Evolutionary conservation across 1,140 invertebrate genomes (phyloP).

Genomic region (Apis mellifera): DNA sequence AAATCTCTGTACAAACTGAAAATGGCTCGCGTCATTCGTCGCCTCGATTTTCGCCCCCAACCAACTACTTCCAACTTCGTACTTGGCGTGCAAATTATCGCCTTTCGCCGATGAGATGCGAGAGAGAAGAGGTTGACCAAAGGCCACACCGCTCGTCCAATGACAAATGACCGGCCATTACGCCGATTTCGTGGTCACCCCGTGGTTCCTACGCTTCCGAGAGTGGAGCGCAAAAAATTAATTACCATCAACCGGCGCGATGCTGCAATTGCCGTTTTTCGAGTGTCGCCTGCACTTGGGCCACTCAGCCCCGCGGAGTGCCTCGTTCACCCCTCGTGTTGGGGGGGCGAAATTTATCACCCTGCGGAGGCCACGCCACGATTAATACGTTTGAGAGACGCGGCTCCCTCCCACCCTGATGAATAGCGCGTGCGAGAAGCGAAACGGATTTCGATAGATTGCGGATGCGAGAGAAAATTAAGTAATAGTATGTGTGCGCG

Average conservation of each 20-base stretch:
- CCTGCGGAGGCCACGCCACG: background rate
- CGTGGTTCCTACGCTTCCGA: conserved; percentile 56
- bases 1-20: background rate
- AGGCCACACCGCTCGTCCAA: conserved; percentile 49
- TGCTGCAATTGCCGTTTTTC: conserved; percentile 55
- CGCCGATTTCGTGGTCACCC: conserved; percentile 72
- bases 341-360: conserved; percentile 20
- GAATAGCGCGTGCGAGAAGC: background rate
- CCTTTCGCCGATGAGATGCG: conserved; percentile 32
- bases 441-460: background rate
- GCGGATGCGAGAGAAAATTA: background rate
- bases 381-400: conserved; percentile 2
- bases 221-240: conserved; percentile 73
- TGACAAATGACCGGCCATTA: conserved; percentile 75
- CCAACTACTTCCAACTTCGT: too few relatives aligned
- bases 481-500: background rate
- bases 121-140: background rate
- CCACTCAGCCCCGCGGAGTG: background rate
- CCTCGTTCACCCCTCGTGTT: background rate
- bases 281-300: conserved; percentile 16
- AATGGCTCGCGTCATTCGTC: background rate
- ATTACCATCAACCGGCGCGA: conserved; percentile 66
- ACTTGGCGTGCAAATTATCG: conserved; percentile 59
- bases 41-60: too few relatives aligned
- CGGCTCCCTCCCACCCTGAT: background rate